Conservation (phyloP, 2,888 invertebrate genomes). For the Drosophila mercatorum region DNA sequence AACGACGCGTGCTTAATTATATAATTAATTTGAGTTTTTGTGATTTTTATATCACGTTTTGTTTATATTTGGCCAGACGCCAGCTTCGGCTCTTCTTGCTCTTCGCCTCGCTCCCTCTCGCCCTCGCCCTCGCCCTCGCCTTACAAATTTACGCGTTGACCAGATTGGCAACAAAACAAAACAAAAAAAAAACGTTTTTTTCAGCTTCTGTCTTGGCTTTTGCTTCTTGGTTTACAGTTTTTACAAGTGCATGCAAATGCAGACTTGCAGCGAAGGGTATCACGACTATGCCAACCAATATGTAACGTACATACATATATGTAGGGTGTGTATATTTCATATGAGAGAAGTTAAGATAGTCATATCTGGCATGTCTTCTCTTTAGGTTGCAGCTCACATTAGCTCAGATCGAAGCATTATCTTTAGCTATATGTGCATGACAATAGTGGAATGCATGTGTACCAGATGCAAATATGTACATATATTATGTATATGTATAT, state of each 20-base stretch:
- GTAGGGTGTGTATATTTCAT: background rate
- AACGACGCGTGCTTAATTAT: slow-evolving; percentile 73
- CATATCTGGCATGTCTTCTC: too few relatives aligned
- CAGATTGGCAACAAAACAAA: slow-evolving; percentile 26
- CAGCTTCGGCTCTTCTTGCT: slow-evolving; percentile 24
- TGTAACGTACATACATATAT: background rate
- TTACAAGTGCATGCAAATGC: slow-evolving; percentile 32
- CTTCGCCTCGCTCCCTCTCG: slow-evolving; percentile 5
- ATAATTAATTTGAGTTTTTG: slow-evolving; percentile 67
- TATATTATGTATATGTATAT: too few relatives aligned
- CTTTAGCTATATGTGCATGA: too few relatives aligned
- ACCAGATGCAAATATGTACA: too few relatives aligned
- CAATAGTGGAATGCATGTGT: too few relatives aligned
- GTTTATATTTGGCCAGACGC: slow-evolving; percentile 62
- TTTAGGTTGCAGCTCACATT: too few relatives aligned
- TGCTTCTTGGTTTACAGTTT: slow-evolving; percentile 27
- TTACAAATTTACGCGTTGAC: slow-evolving; percentile 28
- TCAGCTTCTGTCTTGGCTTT: slow-evolving; percentile 6
- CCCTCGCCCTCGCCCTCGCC: slow-evolving; percentile 7
- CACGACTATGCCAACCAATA: background rate
- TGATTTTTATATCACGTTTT: slow-evolving; percentile 66
- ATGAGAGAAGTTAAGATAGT: background rate
- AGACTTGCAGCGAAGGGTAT: background rate
- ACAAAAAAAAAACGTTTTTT: slow-evolving; percentile 1
- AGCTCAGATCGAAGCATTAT: too few relatives aligned